Evolutionary conservation across 35 echinoderm and acorn worm species (phyloP), one percentile per base, ranked within the genome.

Genomic region (Holothuria glaberrima): DNA sequence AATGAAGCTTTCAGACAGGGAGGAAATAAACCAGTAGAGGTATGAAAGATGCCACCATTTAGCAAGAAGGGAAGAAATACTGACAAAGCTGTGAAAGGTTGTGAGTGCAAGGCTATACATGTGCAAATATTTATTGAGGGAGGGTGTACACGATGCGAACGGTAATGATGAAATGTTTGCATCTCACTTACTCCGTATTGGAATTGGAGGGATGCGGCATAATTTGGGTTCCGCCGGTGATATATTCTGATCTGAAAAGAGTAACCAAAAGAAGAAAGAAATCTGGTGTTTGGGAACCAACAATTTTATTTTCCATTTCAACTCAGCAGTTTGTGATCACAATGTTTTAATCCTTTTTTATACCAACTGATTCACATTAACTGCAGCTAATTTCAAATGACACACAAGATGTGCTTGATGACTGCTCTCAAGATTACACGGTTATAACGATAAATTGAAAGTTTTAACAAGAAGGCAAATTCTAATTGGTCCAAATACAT

Each of bases 141-240:
- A 48, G 71, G 25, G 16, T 79, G 59, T 77, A 83, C 88, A 82
- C 57, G 85, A 73, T 56, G 62, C 17, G 58, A 48, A 80, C 30
- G 45, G 69, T 48, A 67, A 80, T 48, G 84, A 72, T 82, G 58
- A 66, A 88, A 92, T 92, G 24, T 90, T 56, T 64, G 92, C 92
- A 91, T 85, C 86, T 90, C 71, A 96, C 94, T 96, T 96, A 96
- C 94, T 88, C 87, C 80, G 94, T 82, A 93, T 96, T 96, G 94
- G 94, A 86, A 95, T 95, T 86, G 91, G 93, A 91, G 90, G 94
- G 91, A 91, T 96, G 91, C 91, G 94, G 91, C 90, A 96, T 80
- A 96, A 96, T 89, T 91, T 93, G 91, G 78, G 94, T 73, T 92
- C 94, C 94, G 92, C 94, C 89, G 91, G 91, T 89, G 88, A 96